A percentile compares a stretch with the other conserved stretches of the same genome.
Evolutionary conservation across 2,888 invertebrate genomes (phyloP).

Genomic region (Lordiphosa andalusiaca): DNA sequence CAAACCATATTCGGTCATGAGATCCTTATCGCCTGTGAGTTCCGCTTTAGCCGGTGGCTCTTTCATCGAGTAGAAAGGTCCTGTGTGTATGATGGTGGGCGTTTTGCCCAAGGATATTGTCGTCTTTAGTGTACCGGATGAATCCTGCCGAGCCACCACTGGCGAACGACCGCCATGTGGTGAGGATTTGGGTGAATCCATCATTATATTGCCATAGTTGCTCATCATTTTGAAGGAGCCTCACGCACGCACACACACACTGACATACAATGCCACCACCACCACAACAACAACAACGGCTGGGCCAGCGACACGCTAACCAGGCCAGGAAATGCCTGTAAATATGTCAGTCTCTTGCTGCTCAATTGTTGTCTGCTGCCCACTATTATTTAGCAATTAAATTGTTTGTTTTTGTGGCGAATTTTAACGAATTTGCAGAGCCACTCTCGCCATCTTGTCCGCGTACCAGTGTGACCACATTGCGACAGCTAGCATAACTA

Average conservation of each 20-base stretch:
- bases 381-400: conserved; percentile 33
- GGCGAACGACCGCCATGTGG: conserved; percentile 97
- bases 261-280: conserved; percentile 20
- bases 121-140: conserved; percentile 97
- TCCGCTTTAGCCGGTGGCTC: conserved; percentile 96
- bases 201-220: conserved; percentile 85
- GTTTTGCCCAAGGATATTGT: conserved; percentile 98
- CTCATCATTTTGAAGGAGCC: conserved; percentile 70
- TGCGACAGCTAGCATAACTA: conserved; percentile 43
- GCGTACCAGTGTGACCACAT: conserved; percentile 53
- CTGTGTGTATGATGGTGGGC: conserved; percentile 97
- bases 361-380: conserved; percentile 20
- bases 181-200: conserved; percentile 97
- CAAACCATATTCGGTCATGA: conserved; percentile 97
- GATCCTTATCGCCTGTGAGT: conserved; percentile 96
- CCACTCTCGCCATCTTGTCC: conserved; percentile 65
- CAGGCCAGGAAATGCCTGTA: too few species aligned
- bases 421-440: conserved; percentile 51
- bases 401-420: conserved; percentile 47
- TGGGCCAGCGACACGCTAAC: conserved; percentile 2
- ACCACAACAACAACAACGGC: conserved; percentile 29
- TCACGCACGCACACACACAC: conserved; percentile 4
- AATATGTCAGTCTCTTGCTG: too few species aligned
- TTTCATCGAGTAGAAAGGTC: conserved; percentile 99
- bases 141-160: conserved; percentile 97